Base-by-base conservation (phyloP, 37 sponge, comb jelly and placozoan genomes). In the Chondrilla cf. caribensis region DNA sequence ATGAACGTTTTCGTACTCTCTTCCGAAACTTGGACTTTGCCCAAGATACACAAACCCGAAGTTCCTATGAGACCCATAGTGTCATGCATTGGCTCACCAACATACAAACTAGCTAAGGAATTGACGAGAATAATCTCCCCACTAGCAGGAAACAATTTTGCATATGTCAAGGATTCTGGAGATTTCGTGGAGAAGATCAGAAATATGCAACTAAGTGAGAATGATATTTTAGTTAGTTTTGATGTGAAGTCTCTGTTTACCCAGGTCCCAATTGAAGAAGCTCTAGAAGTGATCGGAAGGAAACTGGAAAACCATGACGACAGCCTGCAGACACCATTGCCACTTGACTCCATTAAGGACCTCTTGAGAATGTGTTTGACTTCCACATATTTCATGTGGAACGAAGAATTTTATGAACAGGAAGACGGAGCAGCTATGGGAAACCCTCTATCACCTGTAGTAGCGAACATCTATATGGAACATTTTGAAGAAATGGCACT, bases 381-480 rank as follows among this genome's bases (percentile, higher is more conserved):
- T 17, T 43, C 43, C 41, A 73, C 76, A 25, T 73, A 43, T 22
- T 73, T 73, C 44, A 73, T 43, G 44, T 73, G 41, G 41, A 42
- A 42, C 24, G 44, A 39, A 32, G 36, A 38, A 43, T 73, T 73
- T 43, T 73, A 73, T 37, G 25, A 73, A 39, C 43, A 73, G 44
- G 40, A 19, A 18, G 43, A 73, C 21, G 76, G 76, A 1, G 76
- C 44, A 43, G 76, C 76, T 37, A 73, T 73, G 76, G 76, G 76
- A 4, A 43, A 39, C 43, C 76, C 76, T 24, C 76, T 73, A 37
- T 73, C 76, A 11, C 76, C 76, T 36, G 76, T 73, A 8, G 76
- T 73, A 24, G 76, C 76, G 22, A 73, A 73, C 76, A 73, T 73
- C 44, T 73, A 73, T 25, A 73, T 73, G 43, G 51, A 15, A 62